These are phyloP conservation scores for Charaxes varanes DNA, from an alignment of 1,140 invertebrate species.

Conservation along the genomic window DNA sequence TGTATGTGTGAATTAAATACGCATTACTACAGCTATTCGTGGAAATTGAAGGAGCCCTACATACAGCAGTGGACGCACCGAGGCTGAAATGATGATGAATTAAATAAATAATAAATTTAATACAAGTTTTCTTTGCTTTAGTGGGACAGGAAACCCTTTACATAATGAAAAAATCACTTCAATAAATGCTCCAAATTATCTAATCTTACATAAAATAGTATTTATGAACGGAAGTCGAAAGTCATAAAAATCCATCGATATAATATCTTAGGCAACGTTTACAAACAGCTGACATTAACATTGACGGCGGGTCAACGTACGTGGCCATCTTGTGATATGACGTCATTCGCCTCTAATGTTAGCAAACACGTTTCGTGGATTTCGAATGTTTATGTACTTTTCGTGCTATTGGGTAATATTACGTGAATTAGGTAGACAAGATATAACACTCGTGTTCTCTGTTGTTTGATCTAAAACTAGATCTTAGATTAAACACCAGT, in stretches of 20 bases:
- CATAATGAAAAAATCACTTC: no score
- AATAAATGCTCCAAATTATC: neutral
- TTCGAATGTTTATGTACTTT: slow-evolving; percentile 9
- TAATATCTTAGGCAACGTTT: slow-evolving; percentile 27
- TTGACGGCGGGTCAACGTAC: slow-evolving; percentile 53
- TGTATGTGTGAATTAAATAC: no score
- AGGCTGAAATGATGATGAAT: no score
- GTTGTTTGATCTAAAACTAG: neutral
- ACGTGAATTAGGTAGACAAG: neutral
- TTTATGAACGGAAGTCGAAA: slow-evolving; percentile 1
- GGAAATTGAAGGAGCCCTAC: no score
- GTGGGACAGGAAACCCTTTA: no score
- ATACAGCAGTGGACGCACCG: no score
- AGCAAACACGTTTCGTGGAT: slow-evolving; percentile 18
- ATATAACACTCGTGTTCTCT: neutral
- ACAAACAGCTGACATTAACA: slow-evolving; percentile 65
- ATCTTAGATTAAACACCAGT: no score
- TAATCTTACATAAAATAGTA: slow-evolving; percentile 9
- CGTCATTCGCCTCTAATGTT: slow-evolving; percentile 32
- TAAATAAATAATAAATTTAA: no score
- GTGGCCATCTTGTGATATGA: slow-evolving; percentile 45
- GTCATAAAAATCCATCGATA: slow-evolving; percentile 17
- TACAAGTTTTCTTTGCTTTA: no score
- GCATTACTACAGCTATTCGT: no score
- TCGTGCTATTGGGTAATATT: neutral